A percentile compares a stretch with the other conserved stretches of the same genome.
Evolutionary conservation across 2,888 invertebrate genomes (phyloP).

Genomic region (Eupeodes latifasciatus): DNA sequence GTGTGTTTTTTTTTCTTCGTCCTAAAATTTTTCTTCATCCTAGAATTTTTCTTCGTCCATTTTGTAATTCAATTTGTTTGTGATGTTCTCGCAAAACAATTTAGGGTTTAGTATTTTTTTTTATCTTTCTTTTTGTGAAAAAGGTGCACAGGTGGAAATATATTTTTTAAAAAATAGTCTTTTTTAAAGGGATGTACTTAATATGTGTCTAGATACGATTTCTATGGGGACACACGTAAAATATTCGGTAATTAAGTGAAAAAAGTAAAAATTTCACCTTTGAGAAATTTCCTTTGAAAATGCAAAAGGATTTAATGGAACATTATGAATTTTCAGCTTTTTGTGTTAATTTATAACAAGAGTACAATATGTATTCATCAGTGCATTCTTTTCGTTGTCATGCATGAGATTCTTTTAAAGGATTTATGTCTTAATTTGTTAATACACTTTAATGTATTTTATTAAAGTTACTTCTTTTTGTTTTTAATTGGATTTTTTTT

Average conservation of each 20-base stretch:
- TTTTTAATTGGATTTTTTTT: background rate
- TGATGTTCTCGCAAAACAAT: background rate
- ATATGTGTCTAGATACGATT: no score
- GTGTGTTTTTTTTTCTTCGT: conserved; percentile 15
- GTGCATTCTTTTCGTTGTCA: conserved; percentile 25
- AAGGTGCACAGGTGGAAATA: conserved; percentile 7
- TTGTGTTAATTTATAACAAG: background rate
- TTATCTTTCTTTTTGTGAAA: background rate
- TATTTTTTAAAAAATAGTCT: no score
- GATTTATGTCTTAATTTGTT: background rate
- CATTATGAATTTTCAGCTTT: no score
- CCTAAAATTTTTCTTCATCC: background rate
- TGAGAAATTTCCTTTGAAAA: no score
- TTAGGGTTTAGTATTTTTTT: background rate
- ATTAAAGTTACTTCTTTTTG: background rate
- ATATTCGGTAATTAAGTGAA: no score
- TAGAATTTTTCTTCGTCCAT: background rate
- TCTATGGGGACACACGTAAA: no score
- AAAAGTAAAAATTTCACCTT: no score
- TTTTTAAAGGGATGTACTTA: no score
- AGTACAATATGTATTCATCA: conserved; percentile 40
- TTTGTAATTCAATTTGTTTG: conserved; percentile 65
- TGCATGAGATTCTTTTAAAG: background rate
- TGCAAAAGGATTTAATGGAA: no score
- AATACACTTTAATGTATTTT: background rate